Evolutionary conservation across 2,113 vertebrate species (phyloP).

Genomic region (zebrafish (Danio rerio)): DNA sequence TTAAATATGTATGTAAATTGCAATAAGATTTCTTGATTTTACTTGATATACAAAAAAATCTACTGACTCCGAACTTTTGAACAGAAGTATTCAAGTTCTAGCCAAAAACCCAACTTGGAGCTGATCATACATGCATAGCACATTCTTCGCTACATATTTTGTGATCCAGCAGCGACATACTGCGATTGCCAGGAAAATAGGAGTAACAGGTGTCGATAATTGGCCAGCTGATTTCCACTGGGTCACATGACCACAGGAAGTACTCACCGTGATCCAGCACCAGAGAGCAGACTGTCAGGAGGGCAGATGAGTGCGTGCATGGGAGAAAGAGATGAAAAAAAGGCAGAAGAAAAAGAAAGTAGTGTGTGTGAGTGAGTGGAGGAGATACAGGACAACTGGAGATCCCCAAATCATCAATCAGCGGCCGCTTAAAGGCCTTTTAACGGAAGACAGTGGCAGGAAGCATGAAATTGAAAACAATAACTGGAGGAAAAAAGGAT

Average conservation of each 20-base stretch:
- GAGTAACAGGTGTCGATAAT: neutral
- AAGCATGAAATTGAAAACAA: neutral
- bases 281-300: constrained; percentile 69
- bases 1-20: neutral
- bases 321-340: constrained; percentile 60
- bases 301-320: constrained; percentile 65
- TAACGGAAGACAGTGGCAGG: neutral
- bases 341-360: constrained; percentile 67
- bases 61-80: neutral
- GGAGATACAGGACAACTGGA: constrained; percentile 4
- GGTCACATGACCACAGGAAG: constrained; percentile 4
- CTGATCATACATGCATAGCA: neutral
- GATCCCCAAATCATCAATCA: neutral
- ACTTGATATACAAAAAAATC: neutral
- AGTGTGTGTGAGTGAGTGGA: constrained; percentile 50
- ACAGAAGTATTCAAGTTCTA: neutral
- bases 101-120: constrained; percentile 5
- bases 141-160: neutral
- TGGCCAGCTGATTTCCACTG: neutral
- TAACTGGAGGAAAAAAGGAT: neutral
- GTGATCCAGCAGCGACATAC: neutral
- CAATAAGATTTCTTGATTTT: neutral
- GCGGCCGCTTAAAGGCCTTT: neutral
- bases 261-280: constrained; percentile 76
- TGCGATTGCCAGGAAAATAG: constrained; percentile 8